These are phyloP conservation scores for Platycheirus rosarum DNA, from an alignment of 2,888 invertebrate genomes.

Conservation along the genomic window DNA sequence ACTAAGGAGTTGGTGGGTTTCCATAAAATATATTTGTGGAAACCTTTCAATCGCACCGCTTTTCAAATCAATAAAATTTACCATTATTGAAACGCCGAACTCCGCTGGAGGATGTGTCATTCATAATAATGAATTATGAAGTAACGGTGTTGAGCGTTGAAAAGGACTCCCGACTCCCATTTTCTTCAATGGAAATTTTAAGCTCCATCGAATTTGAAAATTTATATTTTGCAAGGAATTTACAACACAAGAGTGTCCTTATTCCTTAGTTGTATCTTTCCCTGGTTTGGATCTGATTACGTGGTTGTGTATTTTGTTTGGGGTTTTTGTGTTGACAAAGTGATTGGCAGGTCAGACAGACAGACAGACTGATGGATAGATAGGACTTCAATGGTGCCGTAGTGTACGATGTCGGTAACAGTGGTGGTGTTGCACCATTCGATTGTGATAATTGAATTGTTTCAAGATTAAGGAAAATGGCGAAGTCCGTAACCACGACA, in stretches of 20 bases:
- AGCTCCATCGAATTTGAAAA: constrained; percentile 31
- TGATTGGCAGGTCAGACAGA: constrained; percentile 64
- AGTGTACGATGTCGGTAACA: constrained; percentile 31
- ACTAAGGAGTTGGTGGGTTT: not conserved
- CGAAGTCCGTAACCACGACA: constrained; percentile 7
- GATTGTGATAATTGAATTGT: constrained; percentile 51
- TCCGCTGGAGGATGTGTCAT: not conserved
- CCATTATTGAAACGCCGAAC: too few species aligned
- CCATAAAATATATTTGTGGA: not conserved
- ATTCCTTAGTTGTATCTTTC: not conserved
- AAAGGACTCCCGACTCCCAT: too few species aligned
- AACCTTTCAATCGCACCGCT: constrained; percentile 30
- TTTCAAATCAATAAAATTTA: constrained; percentile 20
- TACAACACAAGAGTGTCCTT: constrained; percentile 33
- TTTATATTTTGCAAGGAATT: constrained; percentile 49
- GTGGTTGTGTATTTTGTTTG: constrained; percentile 33
- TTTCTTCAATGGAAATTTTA: constrained; percentile 27
- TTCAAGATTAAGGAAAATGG: constrained; percentile 24
- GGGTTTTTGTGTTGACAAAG: constrained; percentile 52
- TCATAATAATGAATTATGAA: not conserved
- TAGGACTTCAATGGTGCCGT: constrained; percentile 29
- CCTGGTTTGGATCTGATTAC: constrained; percentile 42
- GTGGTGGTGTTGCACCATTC: constrained; percentile 19
- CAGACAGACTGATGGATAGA: constrained; percentile 46
- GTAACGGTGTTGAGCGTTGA: not conserved